Conservation (phyloP, 2,888 invertebrate species). For the Ophion ellenae region DNA sequence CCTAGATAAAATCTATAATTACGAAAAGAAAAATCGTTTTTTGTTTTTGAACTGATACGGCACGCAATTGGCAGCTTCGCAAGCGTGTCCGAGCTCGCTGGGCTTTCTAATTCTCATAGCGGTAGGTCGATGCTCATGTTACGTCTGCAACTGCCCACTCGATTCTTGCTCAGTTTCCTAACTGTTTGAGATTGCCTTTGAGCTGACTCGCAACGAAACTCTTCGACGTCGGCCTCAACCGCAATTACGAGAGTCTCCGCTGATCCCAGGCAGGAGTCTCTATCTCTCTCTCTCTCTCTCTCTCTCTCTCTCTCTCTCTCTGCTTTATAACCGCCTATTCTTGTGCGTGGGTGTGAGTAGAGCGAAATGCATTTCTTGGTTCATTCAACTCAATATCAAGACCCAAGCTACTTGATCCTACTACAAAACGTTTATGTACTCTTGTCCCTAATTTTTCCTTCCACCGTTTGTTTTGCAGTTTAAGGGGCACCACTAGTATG, state of each 20-base stretch:
- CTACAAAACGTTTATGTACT: not conserved
- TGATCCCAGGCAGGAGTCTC: constrained; percentile 54
- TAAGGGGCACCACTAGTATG: too few relatives aligned
- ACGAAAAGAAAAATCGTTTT: not conserved
- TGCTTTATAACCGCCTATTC: constrained; percentile 19
- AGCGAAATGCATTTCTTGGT: constrained; percentile 5
- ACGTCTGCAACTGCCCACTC: constrained; percentile 54
- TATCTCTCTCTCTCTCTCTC: constrained; percentile 30
- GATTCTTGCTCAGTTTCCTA: constrained; percentile 50
- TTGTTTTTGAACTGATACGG: not conserved
- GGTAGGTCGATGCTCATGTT: constrained; percentile 62
- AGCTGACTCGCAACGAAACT: constrained; percentile 60
- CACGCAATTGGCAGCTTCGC: constrained; percentile 28
- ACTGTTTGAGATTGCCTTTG: constrained; percentile 35
- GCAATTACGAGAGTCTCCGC: constrained; percentile 60
- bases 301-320: constrained; percentile 36
- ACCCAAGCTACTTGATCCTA: not conserved
- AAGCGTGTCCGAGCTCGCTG: constrained; percentile 31
- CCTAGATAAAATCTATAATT: constrained; percentile 19
- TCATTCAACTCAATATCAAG: constrained; percentile 24
- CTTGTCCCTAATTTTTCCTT: not conserved
- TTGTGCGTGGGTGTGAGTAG: constrained; percentile 15
- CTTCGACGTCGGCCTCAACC: constrained; percentile 64
- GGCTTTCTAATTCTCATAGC: constrained; percentile 63
- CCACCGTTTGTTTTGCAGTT: not conserved